These are phyloP conservation scores for Rhabdornis inornatus DNA, from an alignment of 2,113 vertebrate species.

Conservation along the genomic window DNA sequence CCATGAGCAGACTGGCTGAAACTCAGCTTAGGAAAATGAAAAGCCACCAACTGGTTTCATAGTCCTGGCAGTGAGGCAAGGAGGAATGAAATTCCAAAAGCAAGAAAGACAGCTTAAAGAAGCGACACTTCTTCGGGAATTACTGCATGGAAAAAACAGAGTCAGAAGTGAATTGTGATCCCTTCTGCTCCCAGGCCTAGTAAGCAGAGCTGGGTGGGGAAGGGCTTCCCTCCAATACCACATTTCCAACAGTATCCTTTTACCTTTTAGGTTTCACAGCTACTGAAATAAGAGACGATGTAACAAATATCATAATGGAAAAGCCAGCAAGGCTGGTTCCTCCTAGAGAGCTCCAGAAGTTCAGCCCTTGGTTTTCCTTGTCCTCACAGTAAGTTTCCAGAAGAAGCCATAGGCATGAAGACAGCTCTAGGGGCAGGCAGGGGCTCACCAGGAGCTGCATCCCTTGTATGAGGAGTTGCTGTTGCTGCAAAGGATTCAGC, in stretches of 20 bases:
- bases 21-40: background rate
- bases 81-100: background rate
- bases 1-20: background rate
- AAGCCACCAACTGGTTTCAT: background rate
- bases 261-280: background rate
- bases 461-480: background rate
- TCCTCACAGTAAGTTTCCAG: background rate
- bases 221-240: background rate
- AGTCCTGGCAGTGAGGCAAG: background rate
- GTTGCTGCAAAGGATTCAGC: background rate
- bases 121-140: background rate
- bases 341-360: background rate
- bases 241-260: background rate
- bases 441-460: background rate
- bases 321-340: background rate
- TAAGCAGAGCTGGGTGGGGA: background rate
- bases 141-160: conserved; percentile 4
- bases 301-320: background rate
- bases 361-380: background rate
- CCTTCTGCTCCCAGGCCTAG: background rate
- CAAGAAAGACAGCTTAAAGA: background rate
- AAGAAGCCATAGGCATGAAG: rapidly evolving
- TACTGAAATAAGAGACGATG: conserved; percentile 4
- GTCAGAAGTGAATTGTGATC: background rate
- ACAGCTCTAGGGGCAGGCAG: background rate